phyloP scores from a whole-genome alignment of 2,888 invertebrate species.

The Dynastes tityus region DNA sequence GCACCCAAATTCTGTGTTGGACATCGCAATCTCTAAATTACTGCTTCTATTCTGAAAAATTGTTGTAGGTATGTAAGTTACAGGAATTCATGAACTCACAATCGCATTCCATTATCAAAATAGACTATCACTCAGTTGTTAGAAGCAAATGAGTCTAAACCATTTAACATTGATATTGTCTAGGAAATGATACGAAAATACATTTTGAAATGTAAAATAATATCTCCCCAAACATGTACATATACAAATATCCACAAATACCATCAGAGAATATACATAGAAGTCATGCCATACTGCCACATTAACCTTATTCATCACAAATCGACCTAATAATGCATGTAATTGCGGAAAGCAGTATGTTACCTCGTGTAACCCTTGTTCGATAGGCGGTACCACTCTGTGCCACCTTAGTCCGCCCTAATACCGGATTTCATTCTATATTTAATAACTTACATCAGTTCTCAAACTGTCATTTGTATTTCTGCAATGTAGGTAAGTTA shows the following conservation, averaged over 20 bases:
- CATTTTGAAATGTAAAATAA: no score
- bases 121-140: no score
- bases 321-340: conserved; percentile 31
- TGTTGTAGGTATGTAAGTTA: no score
- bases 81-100: no score
- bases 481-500: not conserved
- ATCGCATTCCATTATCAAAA: no score
- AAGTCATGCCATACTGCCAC: conserved; percentile 32
- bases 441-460: not conserved
- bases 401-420: not conserved
- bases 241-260: not conserved
- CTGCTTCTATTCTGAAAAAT: no score
- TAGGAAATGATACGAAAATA: no score
- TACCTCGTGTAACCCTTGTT: conserved; percentile 2
- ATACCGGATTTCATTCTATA: not conserved
- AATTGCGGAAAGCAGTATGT: conserved; percentile 25
- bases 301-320: conserved; percentile 39
- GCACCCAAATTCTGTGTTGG: no score
- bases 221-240: no score
- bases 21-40: no score
- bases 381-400: conserved; percentile 35
- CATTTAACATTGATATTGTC: no score
- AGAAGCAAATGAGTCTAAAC: no score
- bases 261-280: not conserved
- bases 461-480: not conserved